phyloP scores from a whole-genome alignment of 2,113 vertebrate species.

The Malurus elegans region DNA sequence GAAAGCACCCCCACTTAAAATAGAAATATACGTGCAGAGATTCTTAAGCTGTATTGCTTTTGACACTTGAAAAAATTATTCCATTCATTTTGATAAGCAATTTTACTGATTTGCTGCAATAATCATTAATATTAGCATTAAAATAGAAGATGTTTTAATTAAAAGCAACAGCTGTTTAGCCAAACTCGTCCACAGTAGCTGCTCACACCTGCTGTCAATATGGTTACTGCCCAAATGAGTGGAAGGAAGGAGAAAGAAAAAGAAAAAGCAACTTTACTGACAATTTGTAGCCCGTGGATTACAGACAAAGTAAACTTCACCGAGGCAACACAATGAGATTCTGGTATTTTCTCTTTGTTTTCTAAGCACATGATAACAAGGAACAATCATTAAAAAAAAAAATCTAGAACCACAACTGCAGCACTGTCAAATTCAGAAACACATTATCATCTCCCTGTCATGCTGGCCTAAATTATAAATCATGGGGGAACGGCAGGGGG shows the following conservation, averaged over 20 bases:
- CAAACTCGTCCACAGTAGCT: background rate
- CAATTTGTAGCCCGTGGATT: background rate
- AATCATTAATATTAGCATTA: background rate
- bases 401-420: background rate
- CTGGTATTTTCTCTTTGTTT: background rate
- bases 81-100: background rate
- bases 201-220: background rate
- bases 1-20: background rate
- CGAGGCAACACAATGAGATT: background rate
- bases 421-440: background rate
- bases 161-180: background rate
- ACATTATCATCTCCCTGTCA: background rate
- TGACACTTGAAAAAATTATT: background rate
- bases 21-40: fast-evolving
- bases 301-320: slow-evolving; percentile 14
- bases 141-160: background rate
- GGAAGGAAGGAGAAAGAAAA: background rate
- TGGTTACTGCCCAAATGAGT: background rate
- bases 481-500: background rate
- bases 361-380: background rate
- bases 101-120: background rate
- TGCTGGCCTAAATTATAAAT: background rate
- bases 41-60: background rate
- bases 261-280: background rate
- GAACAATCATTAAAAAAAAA: background rate